Conservation (phyloP, 2,888 invertebrate genomes). For the Phrixothrix hirtus region DNA sequence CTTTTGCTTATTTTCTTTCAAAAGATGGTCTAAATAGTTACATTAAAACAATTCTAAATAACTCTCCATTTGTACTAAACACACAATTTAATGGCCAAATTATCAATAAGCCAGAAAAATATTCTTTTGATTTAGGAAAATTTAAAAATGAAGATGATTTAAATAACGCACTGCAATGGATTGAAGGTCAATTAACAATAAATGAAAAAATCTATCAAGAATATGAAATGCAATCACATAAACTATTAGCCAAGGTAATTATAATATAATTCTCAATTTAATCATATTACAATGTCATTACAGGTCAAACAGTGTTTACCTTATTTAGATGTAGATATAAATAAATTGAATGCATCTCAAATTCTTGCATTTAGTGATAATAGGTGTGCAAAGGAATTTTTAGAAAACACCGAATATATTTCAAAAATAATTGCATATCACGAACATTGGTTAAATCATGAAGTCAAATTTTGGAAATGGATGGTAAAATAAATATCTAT, state of each 20-base stretch:
- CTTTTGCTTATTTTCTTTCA: constrained; percentile 50
- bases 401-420: constrained; percentile 30
- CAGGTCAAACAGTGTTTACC: background rate
- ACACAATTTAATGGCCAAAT: background rate
- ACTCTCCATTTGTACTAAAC: constrained; percentile 25
- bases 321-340: background rate
- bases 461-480: constrained; percentile 40
- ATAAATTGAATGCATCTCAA: constrained; percentile 23
- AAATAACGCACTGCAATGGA: constrained; percentile 23
- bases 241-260: constrained; percentile 15
- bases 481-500: constrained; percentile 39
- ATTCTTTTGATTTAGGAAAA: constrained; percentile 10
- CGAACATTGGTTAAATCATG: constrained; percentile 34
- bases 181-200: constrained; percentile 19
- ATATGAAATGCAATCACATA: constrained; percentile 6
- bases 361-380: constrained; percentile 30
- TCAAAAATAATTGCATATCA: constrained; percentile 33
- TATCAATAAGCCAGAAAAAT: constrained; percentile 3
- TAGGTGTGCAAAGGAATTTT: constrained; percentile 28
- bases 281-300: background rate
- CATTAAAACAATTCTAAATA: constrained; percentile 37
- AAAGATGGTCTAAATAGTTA: constrained; percentile 41
- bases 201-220: constrained; percentile 11
- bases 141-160: constrained; percentile 17
- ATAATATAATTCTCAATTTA: background rate